Base-by-base conservation (phyloP, 2,113 vertebrate genomes). In the Poeciliopsis occidentalis region DNA sequence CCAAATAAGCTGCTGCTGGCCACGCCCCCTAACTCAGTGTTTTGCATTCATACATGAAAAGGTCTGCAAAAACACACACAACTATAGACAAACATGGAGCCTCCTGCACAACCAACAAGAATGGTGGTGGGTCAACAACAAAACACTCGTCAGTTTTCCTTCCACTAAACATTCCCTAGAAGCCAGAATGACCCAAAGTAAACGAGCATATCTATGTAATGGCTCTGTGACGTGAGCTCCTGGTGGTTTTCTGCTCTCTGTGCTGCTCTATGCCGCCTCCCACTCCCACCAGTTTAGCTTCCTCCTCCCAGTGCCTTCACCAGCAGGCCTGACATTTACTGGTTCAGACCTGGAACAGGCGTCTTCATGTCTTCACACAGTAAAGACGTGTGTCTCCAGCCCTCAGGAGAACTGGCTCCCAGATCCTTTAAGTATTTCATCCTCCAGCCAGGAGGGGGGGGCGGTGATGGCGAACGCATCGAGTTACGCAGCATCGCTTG, bases 401-500 rank as follows among this genome's bases (percentile, higher is more conserved):
- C 71, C 80, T 34, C 1, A 44, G 60, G 78, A 73, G 68, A 51
- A 70, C 39, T 15, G 10, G 60, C 82, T 84, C 69, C 74, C 71
- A 85, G 85, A 90, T 87, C 84, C 81, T 69, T 92, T 70, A 89
- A 41, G 92, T 93, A 88, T 91, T 90, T 90, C 65, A 92, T 89
- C 76, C 78, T 70, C 67, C 84, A 64, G 60, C 88, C 78, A 79
- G 68, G 78, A 81, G 81, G 51, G 15, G 15, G 44, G 44, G 44
- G 10, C 34, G 75, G 78, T 93, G 82, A 92, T 94, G 74, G 82
- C 67, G 74, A 87, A 87, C 91, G 87, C 92, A 84, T 74, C 77
- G 90, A 91, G 92, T 94, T 91, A 93, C 89, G 91, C 91, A 86
- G 71, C 84, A 92, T 93, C 82, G 91, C 87, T 92, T 91, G 92